A percentile compares a stretch with the other conserved stretches of the same genome.
Conservation (phyloP, 1,140 invertebrate species). For the Heliconius nattereri region DNA sequence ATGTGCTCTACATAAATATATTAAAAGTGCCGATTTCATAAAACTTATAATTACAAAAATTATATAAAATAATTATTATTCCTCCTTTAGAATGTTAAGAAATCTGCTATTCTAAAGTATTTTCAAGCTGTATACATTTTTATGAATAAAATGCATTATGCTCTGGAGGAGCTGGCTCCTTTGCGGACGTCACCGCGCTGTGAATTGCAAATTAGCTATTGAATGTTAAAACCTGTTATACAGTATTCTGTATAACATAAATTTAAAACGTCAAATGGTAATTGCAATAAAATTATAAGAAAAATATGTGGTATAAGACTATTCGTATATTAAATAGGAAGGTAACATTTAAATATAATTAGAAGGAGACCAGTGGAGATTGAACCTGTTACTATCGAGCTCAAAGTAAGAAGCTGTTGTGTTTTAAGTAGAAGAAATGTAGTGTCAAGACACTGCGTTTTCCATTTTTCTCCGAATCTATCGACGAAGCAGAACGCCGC, state of each 20-base stretch:
- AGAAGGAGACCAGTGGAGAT: too few species aligned
- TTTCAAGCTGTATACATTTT: constrained; percentile 3
- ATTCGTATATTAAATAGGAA: background rate
- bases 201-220: constrained; percentile 11
- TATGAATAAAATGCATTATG: constrained; percentile 7
- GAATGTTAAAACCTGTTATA: background rate
- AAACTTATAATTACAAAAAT: too few species aligned
- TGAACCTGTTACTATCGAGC: too few species aligned
- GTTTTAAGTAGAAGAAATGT: too few species aligned
- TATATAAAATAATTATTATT: background rate
- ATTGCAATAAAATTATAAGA: background rate
- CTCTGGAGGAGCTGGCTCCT: background rate
- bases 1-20: too few species aligned
- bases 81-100: background rate
- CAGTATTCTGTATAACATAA: background rate
- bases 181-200: background rate
- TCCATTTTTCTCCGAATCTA: too few species aligned
- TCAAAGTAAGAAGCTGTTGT: too few species aligned
- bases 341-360: background rate
- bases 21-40: too few species aligned
- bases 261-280: background rate
- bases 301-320: background rate
- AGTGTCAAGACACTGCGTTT: too few species aligned
- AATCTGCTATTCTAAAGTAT: background rate
- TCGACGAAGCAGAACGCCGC: too few species aligned